These are phyloP conservation scores for Chinchilla lanigera DNA, from an alignment of 2,113 vertebrate species.

Conservation along the genomic window DNA sequence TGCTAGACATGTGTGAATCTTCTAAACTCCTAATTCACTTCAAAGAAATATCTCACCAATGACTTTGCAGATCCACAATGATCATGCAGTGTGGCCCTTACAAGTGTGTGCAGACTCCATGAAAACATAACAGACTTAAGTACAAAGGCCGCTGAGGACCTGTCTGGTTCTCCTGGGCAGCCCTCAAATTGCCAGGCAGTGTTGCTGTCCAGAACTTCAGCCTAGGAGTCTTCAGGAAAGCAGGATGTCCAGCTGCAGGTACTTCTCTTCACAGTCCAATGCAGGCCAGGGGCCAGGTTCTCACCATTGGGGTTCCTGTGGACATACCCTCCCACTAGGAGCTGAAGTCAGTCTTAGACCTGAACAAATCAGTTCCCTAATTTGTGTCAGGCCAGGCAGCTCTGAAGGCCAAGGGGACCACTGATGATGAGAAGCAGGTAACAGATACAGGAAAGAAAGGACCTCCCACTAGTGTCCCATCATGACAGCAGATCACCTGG, in stretches of 20 bases:
- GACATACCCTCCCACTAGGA: background rate
- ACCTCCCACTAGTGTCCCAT: background rate
- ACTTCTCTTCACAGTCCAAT: constrained; percentile 49
- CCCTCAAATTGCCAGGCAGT: constrained; percentile 80
- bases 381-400: background rate
- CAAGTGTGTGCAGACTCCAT: background rate
- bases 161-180: background rate
- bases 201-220: constrained; percentile 81
- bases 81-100: background rate
- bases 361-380: background rate
- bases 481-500: background rate
- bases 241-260: constrained; percentile 62
- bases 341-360: background rate
- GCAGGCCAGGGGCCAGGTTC: constrained; percentile 60
- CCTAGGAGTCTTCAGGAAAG: constrained; percentile 59
- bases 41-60: background rate
- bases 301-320: constrained; percentile 75
- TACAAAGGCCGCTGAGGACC: background rate
- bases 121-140: background rate
- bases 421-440: background rate
- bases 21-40: background rate
- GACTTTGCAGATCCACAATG: background rate
- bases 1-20: background rate
- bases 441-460: background rate
- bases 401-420: background rate